These are phyloP conservation scores for Exocentrus adspersus DNA, from an alignment of 2,888 invertebrate genomes.

Conservation along the genomic window DNA sequence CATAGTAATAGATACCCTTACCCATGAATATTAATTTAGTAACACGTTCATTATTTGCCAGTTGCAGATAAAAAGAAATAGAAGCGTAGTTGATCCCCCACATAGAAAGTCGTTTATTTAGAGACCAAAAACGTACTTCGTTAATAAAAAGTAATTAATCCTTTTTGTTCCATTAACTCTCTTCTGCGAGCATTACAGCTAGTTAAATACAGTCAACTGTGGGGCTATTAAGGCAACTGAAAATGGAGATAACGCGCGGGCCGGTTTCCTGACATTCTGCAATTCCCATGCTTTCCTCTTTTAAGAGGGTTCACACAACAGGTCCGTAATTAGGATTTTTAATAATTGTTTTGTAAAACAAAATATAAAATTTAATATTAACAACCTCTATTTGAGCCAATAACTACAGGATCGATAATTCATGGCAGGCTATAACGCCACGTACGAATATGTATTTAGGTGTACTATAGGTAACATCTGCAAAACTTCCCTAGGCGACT, in stretches of 20 bases:
- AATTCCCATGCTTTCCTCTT: background rate
- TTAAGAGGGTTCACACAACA: background rate
- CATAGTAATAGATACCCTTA: no score
- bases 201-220: conserved; percentile 9
- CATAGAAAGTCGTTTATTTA: background rate
- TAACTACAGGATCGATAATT: conserved; percentile 22
- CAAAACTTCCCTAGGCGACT: conserved; percentile 29
- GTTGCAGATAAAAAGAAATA: no score
- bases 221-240: conserved; percentile 16
- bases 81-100: background rate
- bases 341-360: background rate
- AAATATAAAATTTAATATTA: background rate
- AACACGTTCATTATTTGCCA: no score
- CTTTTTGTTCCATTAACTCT: background rate
- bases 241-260: conserved; percentile 19
- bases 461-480: conserved; percentile 27
- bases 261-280: conserved; percentile 14
- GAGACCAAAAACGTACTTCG: background rate
- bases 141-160: background rate
- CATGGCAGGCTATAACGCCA: conserved; percentile 8
- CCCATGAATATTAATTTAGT: no score
- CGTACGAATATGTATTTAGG: conserved; percentile 12
- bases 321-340: no score
- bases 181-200: background rate
- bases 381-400: no score